A percentile compares a stretch with the other conserved stretches of the same genome.
phyloP scores from a whole-genome alignment of 2,888 invertebrate species.

The Drosophila koepferae region DNA sequence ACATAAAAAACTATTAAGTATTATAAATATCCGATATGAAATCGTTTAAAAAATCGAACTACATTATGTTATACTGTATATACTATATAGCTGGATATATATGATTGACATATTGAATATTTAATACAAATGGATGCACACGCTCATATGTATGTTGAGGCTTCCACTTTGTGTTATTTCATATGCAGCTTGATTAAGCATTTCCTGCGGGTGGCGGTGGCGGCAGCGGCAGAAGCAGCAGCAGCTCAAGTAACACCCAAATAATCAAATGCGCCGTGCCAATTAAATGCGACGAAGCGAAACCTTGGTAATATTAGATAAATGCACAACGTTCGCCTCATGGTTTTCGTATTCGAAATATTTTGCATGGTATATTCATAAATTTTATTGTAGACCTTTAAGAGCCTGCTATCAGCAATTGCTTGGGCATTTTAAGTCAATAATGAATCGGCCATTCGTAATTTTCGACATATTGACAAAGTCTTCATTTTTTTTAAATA shows the following conservation, averaged over 20 bases:
- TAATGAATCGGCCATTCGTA: constrained; percentile 19
- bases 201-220: constrained; percentile 48
- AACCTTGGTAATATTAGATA: constrained; percentile 42
- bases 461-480: constrained; percentile 21
- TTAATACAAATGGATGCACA: not conserved
- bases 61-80: not conserved
- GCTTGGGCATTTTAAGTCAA: constrained; percentile 13
- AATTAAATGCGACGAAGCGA: constrained; percentile 21
- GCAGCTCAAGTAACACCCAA: constrained; percentile 47
- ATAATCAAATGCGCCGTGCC: constrained; percentile 23
- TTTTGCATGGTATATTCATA: not conserved
- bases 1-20: not conserved
- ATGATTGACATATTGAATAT: no score
- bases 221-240: not conserved
- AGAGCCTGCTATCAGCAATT: constrained; percentile 22
- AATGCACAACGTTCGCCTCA: not conserved
- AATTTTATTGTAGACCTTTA: not conserved
- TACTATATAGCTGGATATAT: not conserved
- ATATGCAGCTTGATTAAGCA: constrained; percentile 52
- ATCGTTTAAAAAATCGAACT: not conserved
- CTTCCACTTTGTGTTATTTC: constrained; percentile 17
- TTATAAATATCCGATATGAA: not conserved
- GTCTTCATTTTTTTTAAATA: constrained; percentile 1
- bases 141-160: not conserved
- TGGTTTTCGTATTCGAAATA: not conserved